Percentiles rank a stretch among this genome's conserved stretches.
These are phyloP conservation scores for Sardinella longiceps DNA, from an alignment of 2,797 vertebrate genomes.

Conservation along the genomic window DNA sequence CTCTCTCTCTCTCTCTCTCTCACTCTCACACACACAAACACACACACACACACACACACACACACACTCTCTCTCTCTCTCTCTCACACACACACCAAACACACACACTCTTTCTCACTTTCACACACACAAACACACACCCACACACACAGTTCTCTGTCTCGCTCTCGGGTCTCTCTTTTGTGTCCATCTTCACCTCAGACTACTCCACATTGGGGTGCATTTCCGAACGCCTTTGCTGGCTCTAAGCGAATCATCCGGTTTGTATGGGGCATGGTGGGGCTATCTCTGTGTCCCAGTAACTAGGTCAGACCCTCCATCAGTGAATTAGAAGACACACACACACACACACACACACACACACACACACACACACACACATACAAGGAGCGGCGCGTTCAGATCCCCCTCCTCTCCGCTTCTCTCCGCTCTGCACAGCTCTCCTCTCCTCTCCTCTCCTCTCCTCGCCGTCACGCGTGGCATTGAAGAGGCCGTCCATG, in stretches of 20 bases:
- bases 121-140: neutral
- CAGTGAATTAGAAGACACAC: constrained; percentile 74
- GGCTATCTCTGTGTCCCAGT: constrained; percentile 60
- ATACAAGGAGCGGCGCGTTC: constrained; percentile 56
- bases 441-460: constrained; percentile 42
- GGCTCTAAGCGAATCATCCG: constrained; percentile 72
- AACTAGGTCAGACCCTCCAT: constrained; percentile 78
- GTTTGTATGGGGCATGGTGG: constrained; percentile 74
- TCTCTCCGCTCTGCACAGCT: too few relatives aligned
- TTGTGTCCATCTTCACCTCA: neutral
- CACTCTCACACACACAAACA: too few relatives aligned
- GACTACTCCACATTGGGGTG: neutral
- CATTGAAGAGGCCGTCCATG: constrained; percentile 61
- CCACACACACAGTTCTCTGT: neutral
- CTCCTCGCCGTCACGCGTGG: constrained; percentile 48
- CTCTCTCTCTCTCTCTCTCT: too few relatives aligned
- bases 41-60: too few relatives aligned
- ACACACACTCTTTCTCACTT: too few relatives aligned
- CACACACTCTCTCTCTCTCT: too few relatives aligned
- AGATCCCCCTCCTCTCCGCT: constrained; percentile 56
- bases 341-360: too few relatives aligned
- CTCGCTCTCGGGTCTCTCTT: neutral
- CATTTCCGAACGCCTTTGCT: neutral
- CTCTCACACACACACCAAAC: neutral
- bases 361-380: too few relatives aligned